phyloP scores from a whole-genome alignment of 2,888 invertebrate genomes.

The Fissipunctia ypsillon region DNA sequence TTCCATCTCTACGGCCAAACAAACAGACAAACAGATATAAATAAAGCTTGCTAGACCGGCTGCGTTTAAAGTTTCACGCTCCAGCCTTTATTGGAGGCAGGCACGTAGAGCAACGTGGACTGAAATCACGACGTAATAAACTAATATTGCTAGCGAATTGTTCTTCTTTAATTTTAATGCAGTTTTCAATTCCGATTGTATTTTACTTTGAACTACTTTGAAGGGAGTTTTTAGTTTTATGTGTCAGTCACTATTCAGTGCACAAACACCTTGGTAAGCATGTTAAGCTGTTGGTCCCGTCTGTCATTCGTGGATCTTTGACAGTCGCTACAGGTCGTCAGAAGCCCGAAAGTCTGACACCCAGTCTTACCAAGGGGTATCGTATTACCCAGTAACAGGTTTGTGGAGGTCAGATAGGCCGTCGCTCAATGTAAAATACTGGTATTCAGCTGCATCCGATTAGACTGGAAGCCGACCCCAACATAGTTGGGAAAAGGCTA shows the following conservation, averaged over 20 bases:
- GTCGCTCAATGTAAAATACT: too few relatives aligned
- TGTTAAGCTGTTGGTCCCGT: too few relatives aligned
- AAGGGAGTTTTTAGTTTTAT: conserved; percentile 4
- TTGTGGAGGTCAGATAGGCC: too few relatives aligned
- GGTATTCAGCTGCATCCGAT: too few relatives aligned
- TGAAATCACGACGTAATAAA: conserved; percentile 51
- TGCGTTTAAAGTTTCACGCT: conserved; percentile 50
- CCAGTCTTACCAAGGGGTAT: too few relatives aligned
- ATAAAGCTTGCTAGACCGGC: conserved; percentile 36
- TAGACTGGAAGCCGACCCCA: too few relatives aligned
- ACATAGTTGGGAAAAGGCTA: too few relatives aligned
- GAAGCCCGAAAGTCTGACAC: too few relatives aligned
- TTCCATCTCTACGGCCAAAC: not conserved
- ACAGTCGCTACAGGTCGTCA: too few relatives aligned
- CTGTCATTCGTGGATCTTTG: too few relatives aligned
- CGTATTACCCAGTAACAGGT: too few relatives aligned
- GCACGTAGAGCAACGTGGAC: conserved; percentile 53
- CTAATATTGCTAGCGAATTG: conserved; percentile 49
- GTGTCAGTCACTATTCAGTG: not conserved
- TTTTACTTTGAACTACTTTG: conserved; percentile 2
- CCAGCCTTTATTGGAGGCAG: conserved; percentile 48
- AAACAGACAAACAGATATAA: conserved; percentile 43
- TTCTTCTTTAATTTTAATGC: conserved; percentile 50
- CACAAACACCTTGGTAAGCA: too few relatives aligned
- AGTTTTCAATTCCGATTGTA: conserved; percentile 37